Base-by-base conservation (phyloP, 2,113 vertebrate genomes). In the Carlito syrichta region DNA sequence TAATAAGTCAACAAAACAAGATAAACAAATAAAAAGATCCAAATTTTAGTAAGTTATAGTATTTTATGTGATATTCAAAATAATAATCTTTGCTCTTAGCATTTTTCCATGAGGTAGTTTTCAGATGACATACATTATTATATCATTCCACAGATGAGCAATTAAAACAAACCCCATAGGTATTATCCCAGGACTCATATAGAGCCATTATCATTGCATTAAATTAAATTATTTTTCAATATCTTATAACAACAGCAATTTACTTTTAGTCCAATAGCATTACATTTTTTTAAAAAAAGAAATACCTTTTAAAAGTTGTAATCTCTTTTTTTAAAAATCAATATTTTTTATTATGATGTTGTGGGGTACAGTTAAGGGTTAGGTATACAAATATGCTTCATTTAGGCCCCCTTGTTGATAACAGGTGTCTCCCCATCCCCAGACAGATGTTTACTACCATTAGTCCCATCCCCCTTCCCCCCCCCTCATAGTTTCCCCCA, bases 81-180 rank as follows among this genome's bases (percentile, higher is more conserved):
- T 66, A 76, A 79, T 62, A 35, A 40, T 54, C 74, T 56, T 89
- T 71, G 9, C 68, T 84, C 86, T 83, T 76, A 86, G 52, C 48
- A 87, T 71, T 79, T 88, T 87, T 27, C 63, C 58, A 77, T n/a
- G 25, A 82, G 45, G 58, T 32, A 86, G 8, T 69, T 96, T 97
- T 96, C n/a, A 66, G 27, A 88, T 91, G 85, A 82, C n/a, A n/a
- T 32, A 58, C 4, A 45, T 85, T 83, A 84, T 60, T 88, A 27
- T 8, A 77, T 88, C 30, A 96, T 50, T 96, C 66, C 43, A 66
- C n/a, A 89, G 27, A 69, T 69, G 8, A 48, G 73, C 58, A 79
- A 78, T 60, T 92, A 82, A 76, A 84, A 81, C 4, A 48, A n/a
- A 35, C 25, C 54, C 16, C 45, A 30, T 77, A 7, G 22, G 19